Percentiles rank a stretch among this genome's conserved stretches.
phyloP scores from a whole-genome alignment of 1,140 invertebrate species.

The Listronotus bonariensis region DNA sequence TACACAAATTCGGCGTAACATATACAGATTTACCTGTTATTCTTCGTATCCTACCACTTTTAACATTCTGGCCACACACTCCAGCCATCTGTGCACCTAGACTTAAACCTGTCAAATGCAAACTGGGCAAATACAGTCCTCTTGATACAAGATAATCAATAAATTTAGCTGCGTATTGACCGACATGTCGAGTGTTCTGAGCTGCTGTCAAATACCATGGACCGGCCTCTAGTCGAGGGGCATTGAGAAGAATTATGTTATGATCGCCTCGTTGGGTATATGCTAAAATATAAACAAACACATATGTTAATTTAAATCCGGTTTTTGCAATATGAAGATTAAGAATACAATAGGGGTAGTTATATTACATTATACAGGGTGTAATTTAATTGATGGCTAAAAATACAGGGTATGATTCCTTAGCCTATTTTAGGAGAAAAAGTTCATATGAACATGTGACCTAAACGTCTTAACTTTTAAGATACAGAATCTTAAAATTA shows the following conservation, averaged over 20 bases:
- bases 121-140: slow-evolving; percentile 48
- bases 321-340: too few relatives aligned
- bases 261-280: slow-evolving; percentile 59
- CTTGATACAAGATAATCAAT: slow-evolving; percentile 62
- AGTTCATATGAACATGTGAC: too few relatives aligned
- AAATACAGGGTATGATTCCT: too few relatives aligned
- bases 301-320: background rate
- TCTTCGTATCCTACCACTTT: slow-evolving; percentile 50
- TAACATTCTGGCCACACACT: slow-evolving; percentile 56
- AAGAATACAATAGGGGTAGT: too few relatives aligned
- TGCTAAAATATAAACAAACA: slow-evolving; percentile 50
- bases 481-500: too few relatives aligned
- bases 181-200: slow-evolving; percentile 61
- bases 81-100: slow-evolving; percentile 65
- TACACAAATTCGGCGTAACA: too few relatives aligned
- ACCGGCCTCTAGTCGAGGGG: slow-evolving; percentile 58
- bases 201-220: slow-evolving; percentile 63
- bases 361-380: too few relatives aligned
- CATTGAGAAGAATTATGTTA: slow-evolving; percentile 61
- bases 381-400: too few relatives aligned
- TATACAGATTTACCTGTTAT: slow-evolving; percentile 53
- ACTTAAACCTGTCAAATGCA: slow-evolving; percentile 67
- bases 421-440: too few relatives aligned
- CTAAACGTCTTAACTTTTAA: too few relatives aligned
- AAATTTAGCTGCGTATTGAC: slow-evolving; percentile 58